A percentile compares a stretch with the other conserved stretches of the same genome.
phyloP scores from a whole-genome alignment of 2,113 vertebrate genomes.

The Ameiurus melas region DNA sequence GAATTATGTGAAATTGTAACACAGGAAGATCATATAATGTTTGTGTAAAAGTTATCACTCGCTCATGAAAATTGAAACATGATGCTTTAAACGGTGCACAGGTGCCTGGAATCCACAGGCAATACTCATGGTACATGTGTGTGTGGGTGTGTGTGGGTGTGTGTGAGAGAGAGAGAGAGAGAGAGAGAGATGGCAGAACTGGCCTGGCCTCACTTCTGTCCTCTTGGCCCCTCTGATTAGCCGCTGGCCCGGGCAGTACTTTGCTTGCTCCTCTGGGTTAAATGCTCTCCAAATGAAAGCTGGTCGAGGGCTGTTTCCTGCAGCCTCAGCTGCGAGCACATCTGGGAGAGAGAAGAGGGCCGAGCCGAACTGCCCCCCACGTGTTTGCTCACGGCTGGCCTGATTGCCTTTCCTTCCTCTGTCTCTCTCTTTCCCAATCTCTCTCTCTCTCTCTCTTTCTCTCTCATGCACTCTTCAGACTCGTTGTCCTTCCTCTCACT shows the following conservation, averaged over 20 bases:
- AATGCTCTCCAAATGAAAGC: constrained; percentile 66
- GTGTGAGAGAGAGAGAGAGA: background rate
- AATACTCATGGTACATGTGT: background rate
- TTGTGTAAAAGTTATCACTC: background rate
- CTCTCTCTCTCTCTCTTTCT: constrained; percentile 65
- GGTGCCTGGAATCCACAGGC: constrained; percentile 4
- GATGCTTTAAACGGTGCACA: background rate
- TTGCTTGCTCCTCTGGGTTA: constrained; percentile 62
- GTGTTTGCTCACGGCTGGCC: constrained; percentile 74
- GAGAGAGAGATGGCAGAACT: constrained; percentile 44
- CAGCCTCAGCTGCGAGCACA: constrained; percentile 76
- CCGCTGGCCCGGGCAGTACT: constrained; percentile 64
- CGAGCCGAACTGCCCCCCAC: constrained; percentile 66
- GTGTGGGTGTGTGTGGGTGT: constrained; percentile 24
- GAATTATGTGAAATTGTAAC: background rate
- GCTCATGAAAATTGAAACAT: background rate
- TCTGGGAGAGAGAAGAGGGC: constrained; percentile 67
- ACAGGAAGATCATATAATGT: background rate
- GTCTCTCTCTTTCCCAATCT: constrained; percentile 55
- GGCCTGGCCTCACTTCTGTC: constrained; percentile 70
- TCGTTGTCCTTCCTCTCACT: constrained; percentile 77
- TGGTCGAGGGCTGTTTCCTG: constrained; percentile 76
- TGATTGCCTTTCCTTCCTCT: constrained; percentile 82
- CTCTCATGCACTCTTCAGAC: constrained; percentile 70
- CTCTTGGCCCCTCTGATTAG: constrained; percentile 65